A percentile compares a stretch with the other conserved stretches of the same genome.
phyloP scores from a whole-genome alignment of 1,140 invertebrate species.

The Apocrypta bakeri region DNA sequence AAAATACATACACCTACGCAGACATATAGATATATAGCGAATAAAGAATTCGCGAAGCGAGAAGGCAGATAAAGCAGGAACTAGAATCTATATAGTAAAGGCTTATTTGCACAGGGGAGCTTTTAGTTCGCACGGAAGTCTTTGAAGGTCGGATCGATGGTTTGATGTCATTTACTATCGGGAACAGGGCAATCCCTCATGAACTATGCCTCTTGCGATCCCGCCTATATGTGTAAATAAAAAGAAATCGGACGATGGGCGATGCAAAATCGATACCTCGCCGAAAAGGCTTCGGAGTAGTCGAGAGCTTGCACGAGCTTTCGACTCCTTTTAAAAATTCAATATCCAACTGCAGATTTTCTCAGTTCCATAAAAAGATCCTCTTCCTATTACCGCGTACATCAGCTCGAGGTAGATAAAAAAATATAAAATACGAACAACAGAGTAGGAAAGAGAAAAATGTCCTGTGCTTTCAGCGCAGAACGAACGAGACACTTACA shows the following conservation, averaged over 20 bases:
- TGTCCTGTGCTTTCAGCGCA: slow-evolving; percentile 1
- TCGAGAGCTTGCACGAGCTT: not conserved
- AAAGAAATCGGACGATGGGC: slow-evolving; percentile 11
- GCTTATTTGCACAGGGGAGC: slow-evolving; percentile 25
- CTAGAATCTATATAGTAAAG: not conserved
- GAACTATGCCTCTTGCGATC: not conserved
- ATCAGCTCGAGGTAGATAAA: not conserved
- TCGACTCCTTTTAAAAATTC: not conserved
- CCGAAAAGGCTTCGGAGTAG: not conserved
- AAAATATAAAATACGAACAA: not conserved
- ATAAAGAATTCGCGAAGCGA: not conserved
- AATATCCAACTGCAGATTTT: not conserved
- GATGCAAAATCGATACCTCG: not conserved
- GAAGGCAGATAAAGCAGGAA: not conserved
- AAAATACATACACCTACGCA: not conserved
- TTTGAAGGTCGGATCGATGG: slow-evolving; percentile 49
- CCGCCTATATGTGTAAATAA: slow-evolving; percentile 20
- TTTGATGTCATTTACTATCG: slow-evolving; percentile 45
- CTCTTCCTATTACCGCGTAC: no score
- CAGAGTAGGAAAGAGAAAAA: slow-evolving; percentile 4
- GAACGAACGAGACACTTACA: not conserved
- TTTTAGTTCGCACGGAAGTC: slow-evolving; percentile 45
- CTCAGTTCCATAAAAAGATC: not conserved
- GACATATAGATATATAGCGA: not conserved
- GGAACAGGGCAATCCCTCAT: slow-evolving; percentile 46